Conservation (phyloP, 2,113 vertebrate genomes). For the Myxocyprinus asiaticus region DNA sequence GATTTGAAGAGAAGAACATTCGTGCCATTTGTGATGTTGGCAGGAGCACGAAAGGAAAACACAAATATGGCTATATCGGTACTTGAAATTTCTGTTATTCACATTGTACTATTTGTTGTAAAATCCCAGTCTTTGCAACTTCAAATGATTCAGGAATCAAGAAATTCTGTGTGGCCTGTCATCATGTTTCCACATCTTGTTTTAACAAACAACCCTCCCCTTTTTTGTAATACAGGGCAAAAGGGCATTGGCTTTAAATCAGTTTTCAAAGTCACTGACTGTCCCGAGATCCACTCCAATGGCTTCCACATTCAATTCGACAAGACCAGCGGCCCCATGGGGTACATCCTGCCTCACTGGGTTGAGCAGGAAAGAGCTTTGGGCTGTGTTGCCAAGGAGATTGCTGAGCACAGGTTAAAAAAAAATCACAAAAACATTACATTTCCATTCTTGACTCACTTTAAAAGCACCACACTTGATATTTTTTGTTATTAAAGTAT, state of each 20-base stretch:
- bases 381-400: slow-evolving; percentile 48
- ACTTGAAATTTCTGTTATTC: not conserved
- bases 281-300: slow-evolving; percentile 81
- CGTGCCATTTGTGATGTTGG: slow-evolving; percentile 78
- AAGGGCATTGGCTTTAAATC: slow-evolving; percentile 83
- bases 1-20: slow-evolving; percentile 76
- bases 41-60: slow-evolving; percentile 80
- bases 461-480: not conserved
- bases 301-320: slow-evolving; percentile 77
- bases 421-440: not conserved
- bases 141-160: no score
- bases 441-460: not conserved
- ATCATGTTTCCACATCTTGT: not conserved
- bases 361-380: slow-evolving; percentile 64
- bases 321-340: slow-evolving; percentile 76
- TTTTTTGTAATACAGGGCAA: slow-evolving; percentile 66
- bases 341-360: slow-evolving; percentile 83
- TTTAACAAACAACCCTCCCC: not conserved
- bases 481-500: no score
- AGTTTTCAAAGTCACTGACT: slow-evolving; percentile 79
- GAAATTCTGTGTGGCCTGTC: not conserved
- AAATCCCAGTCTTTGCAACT: not conserved
- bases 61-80: slow-evolving; percentile 80
- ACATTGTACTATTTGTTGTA: not conserved
- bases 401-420: slow-evolving; percentile 64